Conservation (phyloP, 2,888 invertebrate genomes). For the Hydrotaea diabolus region DNA sequence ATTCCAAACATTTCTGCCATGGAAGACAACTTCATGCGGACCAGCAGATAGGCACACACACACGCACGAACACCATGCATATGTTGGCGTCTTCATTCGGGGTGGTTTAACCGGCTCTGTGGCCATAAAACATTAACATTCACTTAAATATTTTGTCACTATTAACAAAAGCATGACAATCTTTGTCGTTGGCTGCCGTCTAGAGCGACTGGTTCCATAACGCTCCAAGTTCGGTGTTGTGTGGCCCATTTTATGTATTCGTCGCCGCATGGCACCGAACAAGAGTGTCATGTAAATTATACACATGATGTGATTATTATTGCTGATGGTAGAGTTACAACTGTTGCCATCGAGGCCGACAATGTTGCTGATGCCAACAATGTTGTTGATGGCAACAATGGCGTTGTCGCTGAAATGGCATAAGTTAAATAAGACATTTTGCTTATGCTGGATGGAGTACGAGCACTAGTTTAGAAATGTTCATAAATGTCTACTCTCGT, state of each 20-base stretch:
- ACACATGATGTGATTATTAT: conserved; percentile 21
- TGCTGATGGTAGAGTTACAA: not conserved
- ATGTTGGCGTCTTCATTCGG: not conserved
- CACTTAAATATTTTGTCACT: not conserved
- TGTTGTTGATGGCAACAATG: not conserved
- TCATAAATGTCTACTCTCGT: no score
- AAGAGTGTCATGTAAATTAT: conserved; percentile 16
- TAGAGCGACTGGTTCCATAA: no score
- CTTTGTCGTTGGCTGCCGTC: not conserved
- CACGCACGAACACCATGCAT: not conserved
- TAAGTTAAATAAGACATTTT: not conserved
- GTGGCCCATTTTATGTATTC: not conserved
- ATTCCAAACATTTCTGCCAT: not conserved
- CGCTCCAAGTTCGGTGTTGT: no score
- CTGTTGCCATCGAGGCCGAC: not conserved
- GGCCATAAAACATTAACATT: conserved; percentile 3
- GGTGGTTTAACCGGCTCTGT: not conserved
- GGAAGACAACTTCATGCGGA: not conserved
- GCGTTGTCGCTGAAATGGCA: not conserved
- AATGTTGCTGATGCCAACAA: not conserved
- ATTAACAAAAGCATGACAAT: not conserved
- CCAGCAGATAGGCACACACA: not conserved
- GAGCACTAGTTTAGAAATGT: not conserved
- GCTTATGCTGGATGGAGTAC: not conserved
- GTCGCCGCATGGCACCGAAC: not conserved